Evolutionary conservation across 1,140 invertebrate species (phyloP).

Genomic region (Drosophila punjabiensis): DNA sequence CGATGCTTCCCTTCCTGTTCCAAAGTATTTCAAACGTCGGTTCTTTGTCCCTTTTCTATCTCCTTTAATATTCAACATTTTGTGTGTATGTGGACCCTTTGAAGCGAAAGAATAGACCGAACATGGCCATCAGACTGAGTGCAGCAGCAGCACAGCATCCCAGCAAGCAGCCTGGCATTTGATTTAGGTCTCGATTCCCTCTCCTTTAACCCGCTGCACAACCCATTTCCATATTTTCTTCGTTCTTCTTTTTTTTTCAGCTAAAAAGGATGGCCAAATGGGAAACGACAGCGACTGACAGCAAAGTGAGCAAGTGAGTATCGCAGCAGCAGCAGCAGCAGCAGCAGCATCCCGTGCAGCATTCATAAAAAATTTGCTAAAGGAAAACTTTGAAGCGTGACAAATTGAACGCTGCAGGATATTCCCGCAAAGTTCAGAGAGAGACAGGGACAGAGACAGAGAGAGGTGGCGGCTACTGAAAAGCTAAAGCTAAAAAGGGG

Average conservation of each 20-base stretch:
- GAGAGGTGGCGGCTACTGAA: constrained; percentile 12
- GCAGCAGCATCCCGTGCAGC: constrained; percentile 10
- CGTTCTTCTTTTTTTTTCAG: constrained; percentile 18
- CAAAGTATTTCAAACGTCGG: background rate
- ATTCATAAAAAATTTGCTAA: constrained; percentile 30
- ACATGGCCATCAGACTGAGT: constrained; percentile 26
- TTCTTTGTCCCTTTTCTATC: background rate
- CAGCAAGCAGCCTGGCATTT: background rate
- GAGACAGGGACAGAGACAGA: background rate
- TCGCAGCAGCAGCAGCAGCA: constrained; percentile 2
- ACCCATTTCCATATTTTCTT: constrained; percentile 15
- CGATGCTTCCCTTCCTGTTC: background rate
- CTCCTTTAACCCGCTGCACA: constrained; percentile 14
- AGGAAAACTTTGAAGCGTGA: constrained; percentile 58
- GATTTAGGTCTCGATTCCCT: constrained; percentile 22
- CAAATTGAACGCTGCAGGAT: constrained; percentile 72
- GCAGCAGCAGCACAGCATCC: constrained; percentile 4
- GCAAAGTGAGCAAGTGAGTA: constrained; percentile 46
- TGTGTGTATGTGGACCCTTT: constrained; percentile 5
- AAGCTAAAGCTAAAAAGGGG: background rate
- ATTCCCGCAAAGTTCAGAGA: constrained; percentile 42
- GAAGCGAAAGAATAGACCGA: constrained; percentile 14
- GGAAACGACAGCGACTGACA: constrained; percentile 60
- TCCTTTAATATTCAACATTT: constrained; percentile 8
- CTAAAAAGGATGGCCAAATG: constrained; percentile 43